phyloP scores from a whole-genome alignment of 2,113 vertebrate genomes.

The Epinephelus fuscoguttatus region DNA sequence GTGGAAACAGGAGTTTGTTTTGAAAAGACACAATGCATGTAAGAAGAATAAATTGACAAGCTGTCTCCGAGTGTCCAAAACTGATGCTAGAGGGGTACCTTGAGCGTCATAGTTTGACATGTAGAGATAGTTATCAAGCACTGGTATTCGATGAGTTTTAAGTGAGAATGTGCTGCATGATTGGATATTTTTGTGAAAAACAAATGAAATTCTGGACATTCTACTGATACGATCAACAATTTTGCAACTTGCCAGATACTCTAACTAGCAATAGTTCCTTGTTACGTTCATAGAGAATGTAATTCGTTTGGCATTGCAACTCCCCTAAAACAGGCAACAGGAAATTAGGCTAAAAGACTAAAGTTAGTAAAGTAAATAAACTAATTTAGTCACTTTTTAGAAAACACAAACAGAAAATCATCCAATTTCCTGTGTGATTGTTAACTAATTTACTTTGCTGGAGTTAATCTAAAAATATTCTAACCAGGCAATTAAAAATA shows the following conservation, averaged over 20 bases:
- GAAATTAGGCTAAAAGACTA: neutral
- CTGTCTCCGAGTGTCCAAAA: too few relatives aligned
- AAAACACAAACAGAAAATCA: constrained; percentile 24
- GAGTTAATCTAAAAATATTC: constrained; percentile 23
- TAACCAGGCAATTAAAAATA: constrained; percentile 30
- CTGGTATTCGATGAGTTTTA: too few relatives aligned
- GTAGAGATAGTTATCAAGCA: too few relatives aligned
- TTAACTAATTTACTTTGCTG: constrained; percentile 29
- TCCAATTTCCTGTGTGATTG: constrained; percentile 3
- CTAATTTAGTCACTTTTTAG: constrained; percentile 11
- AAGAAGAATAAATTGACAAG: too few relatives aligned
- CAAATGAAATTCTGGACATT: neutral
- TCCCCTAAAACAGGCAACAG: neutral
- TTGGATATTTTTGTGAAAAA: too few relatives aligned
- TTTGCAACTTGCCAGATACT: neutral
- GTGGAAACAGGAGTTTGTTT: too few relatives aligned
- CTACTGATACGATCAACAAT: neutral
- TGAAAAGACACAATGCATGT: too few relatives aligned
- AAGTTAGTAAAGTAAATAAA: neutral
- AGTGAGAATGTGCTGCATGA: too few relatives aligned
- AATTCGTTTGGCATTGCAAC: neutral
- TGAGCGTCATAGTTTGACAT: too few relatives aligned
- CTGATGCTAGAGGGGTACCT: too few relatives aligned
- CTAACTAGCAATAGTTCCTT: neutral
- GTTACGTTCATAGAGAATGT: neutral